A percentile compares a stretch with the other conserved stretches of the same genome.
Evolutionary conservation across 23 tunicate genomes (phyloP).

Genomic region (Phallusia fumigata): DNA sequence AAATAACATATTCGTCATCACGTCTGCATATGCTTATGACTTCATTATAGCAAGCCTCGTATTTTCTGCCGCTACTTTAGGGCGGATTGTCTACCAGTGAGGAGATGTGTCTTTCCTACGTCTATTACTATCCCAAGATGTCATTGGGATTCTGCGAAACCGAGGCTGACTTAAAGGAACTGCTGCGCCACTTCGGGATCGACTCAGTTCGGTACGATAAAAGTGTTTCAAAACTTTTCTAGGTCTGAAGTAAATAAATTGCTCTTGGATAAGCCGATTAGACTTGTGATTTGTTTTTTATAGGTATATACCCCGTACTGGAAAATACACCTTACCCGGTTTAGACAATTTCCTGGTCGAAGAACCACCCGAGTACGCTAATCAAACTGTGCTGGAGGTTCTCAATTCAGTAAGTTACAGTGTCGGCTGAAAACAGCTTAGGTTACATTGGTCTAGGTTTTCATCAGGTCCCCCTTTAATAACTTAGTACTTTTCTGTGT

Average conservation of each 20-base stretch:
- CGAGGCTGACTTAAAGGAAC: background rate
- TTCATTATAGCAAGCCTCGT: background rate
- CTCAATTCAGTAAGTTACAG: conserved; percentile 21
- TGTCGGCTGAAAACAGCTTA: background rate
- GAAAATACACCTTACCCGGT: background rate
- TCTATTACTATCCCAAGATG: conserved; percentile 55
- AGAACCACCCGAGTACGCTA: conserved; percentile 21
- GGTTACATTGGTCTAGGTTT: background rate
- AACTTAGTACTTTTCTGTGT: background rate
- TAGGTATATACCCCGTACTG: background rate
- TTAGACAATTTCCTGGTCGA: conserved; percentile 8
- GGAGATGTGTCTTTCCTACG: conserved; percentile 55
- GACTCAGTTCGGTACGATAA: background rate
- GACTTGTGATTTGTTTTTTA: background rate
- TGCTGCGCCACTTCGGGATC: no score
- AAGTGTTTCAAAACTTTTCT: background rate
- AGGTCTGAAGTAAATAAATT: no score
- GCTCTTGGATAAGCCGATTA: no score
- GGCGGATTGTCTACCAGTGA: conserved; percentile 43
- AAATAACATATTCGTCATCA: background rate
- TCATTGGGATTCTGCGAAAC: conserved; percentile 23
- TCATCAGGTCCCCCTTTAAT: no score
- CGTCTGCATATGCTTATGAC: background rate
- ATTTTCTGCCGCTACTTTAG: conserved; percentile 24
- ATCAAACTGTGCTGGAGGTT: conserved; percentile 23